Base-by-base conservation (phyloP, 2,113 vertebrate genomes). In the Pyrgilauda ruficollis region DNA sequence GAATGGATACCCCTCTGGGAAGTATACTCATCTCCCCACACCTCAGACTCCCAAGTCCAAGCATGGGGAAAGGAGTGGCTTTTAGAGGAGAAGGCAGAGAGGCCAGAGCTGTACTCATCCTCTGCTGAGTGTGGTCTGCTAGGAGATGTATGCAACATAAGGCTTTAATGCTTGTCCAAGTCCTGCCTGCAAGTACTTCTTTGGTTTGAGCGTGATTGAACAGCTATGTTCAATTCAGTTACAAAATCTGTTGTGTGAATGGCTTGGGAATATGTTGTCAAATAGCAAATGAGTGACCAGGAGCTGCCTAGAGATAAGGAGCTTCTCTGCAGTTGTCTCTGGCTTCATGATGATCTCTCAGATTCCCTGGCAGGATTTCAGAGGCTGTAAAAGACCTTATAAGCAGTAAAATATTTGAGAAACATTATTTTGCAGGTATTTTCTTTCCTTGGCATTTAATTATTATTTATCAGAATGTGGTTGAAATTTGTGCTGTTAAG, bases 401-500 rank as follows among this genome's bases (percentile, higher is more conserved):
- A 68, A 81, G 78, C 14, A 74, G 33, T 49, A 55, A 77, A 93
- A 59, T 13, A 52, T 39, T 30, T 67, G 39, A 58, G 58, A 80
- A 79, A 28, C 10, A 22, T 27, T 62, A 26, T 86, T 90, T 94
- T 96, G 30, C 21, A 62, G 28, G 49, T 70, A 46, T 84, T 95
- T 91, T 44, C 56, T 88, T 85, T 56, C 26, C 61, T 85, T 72
- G 47, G 56, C 19, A 63, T 67, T 93, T 90, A 19, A 19, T 53
- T 53, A 31, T 55, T 93, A 33, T 77, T 90, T 81, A 90, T 88
- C 50, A 59, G 35, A 92, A 35, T 46, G 23, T 35, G 68, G 31
- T 61, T 94, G 39, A 75, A 85, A 73, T 86, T 84, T 46, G 6
- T 50, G 27, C 59, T 77, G 66, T 69, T 93, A 85, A 80, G 85